These are phyloP conservation scores for Protomyctophum bolini DNA, from an alignment of 2,113 vertebrate genomes.

Conservation along the genomic window DNA sequence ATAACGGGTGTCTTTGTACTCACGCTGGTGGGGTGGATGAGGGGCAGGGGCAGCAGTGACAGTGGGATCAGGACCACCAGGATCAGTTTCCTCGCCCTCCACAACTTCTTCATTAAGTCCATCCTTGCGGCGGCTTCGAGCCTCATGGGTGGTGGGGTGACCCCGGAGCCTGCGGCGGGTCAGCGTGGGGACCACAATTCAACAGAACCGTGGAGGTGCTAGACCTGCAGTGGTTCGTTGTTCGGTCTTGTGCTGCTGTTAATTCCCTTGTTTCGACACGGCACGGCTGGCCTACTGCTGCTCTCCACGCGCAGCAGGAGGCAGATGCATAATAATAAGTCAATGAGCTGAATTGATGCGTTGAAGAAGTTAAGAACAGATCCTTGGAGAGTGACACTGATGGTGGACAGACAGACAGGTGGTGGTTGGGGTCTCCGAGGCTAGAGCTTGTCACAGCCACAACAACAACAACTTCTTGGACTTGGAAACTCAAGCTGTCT, in stretches of 20 bases:
- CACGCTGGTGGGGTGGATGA: slow-evolving; percentile 90
- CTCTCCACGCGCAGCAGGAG: too few species aligned
- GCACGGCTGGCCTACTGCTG: too few species aligned
- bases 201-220: slow-evolving; percentile 15
- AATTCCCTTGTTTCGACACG: too few species aligned
- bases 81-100: slow-evolving; percentile 86
- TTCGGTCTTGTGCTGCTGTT: too few species aligned
- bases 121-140: slow-evolving; percentile 80
- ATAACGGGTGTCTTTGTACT: slow-evolving; percentile 72
- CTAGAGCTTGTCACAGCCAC: background rate
- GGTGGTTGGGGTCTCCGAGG: too few species aligned
- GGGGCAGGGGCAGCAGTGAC: slow-evolving; percentile 89
- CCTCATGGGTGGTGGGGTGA: slow-evolving; percentile 65
- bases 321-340: too few species aligned
- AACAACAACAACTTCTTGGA: too few species aligned
- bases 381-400: too few species aligned
- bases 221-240: too few species aligned
- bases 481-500: background rate
- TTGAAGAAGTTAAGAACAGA: too few species aligned
- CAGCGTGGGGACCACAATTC: slow-evolving; percentile 30
- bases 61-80: slow-evolving; percentile 89
- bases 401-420: too few species aligned
- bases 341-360: too few species aligned
- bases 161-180: slow-evolving; percentile 26
- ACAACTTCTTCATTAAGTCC: slow-evolving; percentile 85